Conservation (phyloP, 2,888 invertebrate genomes). For the Ectemnius lituratus region DNA sequence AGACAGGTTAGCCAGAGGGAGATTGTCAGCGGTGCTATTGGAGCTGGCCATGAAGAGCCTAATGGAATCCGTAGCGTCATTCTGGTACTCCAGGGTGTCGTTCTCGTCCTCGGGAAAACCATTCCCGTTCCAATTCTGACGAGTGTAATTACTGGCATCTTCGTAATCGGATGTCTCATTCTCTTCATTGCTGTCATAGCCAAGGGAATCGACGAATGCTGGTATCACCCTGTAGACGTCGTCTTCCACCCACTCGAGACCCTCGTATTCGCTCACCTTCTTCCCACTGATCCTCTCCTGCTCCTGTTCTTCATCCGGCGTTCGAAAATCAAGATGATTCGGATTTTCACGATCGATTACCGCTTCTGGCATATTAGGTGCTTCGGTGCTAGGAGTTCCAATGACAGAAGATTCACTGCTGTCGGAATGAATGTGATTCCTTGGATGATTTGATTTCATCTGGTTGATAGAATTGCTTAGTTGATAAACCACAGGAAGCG, state of each 20-base stretch:
- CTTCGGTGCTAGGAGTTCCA: background rate
- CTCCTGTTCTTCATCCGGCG: background rate
- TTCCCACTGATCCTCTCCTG: constrained; percentile 27
- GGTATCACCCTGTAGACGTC: constrained; percentile 75
- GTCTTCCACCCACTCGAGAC: constrained; percentile 74
- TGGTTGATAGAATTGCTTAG: constrained; percentile 32
- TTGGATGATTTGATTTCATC: constrained; percentile 14
- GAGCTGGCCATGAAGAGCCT: constrained; percentile 43
- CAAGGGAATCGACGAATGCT: constrained; percentile 63
- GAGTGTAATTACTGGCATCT: constrained; percentile 36
- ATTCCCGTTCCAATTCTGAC: constrained; percentile 31
- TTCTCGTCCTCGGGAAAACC: constrained; percentile 34
- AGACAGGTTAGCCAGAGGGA: constrained; percentile 63
- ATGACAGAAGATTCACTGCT: constrained; percentile 2
- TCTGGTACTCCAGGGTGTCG: constrained; percentile 51
- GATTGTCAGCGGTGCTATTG: constrained; percentile 47
- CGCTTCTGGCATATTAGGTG: background rate
- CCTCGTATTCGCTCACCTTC: constrained; percentile 68
- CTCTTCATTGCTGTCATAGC: constrained; percentile 60
- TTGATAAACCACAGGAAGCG: constrained; percentile 56
- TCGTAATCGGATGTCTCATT: constrained; percentile 64
- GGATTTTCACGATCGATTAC: background rate
- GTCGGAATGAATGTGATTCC: constrained; percentile 13
- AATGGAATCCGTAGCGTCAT: constrained; percentile 54
- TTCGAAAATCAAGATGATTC: background rate